Percentiles rank a stretch among this genome's conserved stretches.
Conservation (phyloP, 2,888 invertebrate species). For the Danaus chrysippus region DNA sequence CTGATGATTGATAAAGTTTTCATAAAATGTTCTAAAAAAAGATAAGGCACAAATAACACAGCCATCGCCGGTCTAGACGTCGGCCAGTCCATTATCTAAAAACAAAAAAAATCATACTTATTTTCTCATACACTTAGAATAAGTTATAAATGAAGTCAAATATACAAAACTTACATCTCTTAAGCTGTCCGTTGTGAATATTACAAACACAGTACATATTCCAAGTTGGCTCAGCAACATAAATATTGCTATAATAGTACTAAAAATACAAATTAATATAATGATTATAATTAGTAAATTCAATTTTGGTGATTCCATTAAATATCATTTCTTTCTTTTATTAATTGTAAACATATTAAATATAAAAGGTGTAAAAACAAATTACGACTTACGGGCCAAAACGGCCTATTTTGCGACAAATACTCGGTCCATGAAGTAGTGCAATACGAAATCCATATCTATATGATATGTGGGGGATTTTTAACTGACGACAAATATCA, state of each 20-base stretch:
- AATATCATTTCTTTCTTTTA: too few species aligned
- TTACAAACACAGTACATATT: slow-evolving; percentile 54
- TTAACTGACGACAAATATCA: slow-evolving; percentile 50
- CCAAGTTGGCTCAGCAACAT: slow-evolving; percentile 59
- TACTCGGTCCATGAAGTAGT: slow-evolving; percentile 48
- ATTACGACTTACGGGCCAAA: slow-evolving; percentile 49
- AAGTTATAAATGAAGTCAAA: not conserved
- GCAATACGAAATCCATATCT: slow-evolving; percentile 59
- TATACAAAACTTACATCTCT: slow-evolving; percentile 51
- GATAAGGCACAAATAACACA: slow-evolving; percentile 45
- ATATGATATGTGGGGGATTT: slow-evolving; percentile 52
- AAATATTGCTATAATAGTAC: slow-evolving; percentile 46
- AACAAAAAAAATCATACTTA: not conserved
- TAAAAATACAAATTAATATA: slow-evolving; percentile 33
- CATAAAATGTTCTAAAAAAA: slow-evolving; percentile 49
- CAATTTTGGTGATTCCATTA: too few species aligned
- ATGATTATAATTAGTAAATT: not conserved
- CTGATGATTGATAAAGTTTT: slow-evolving; percentile 49
- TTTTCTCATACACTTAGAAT: not conserved
- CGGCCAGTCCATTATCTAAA: slow-evolving; percentile 54
- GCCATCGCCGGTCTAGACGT: slow-evolving; percentile 38
- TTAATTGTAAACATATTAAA: too few species aligned
- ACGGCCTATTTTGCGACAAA: slow-evolving; percentile 38
- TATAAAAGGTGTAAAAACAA: too few species aligned
- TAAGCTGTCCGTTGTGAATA: slow-evolving; percentile 54